phyloP scores from a whole-genome alignment of 2,888 invertebrate species.

The Himalopsyche japonica region DNA sequence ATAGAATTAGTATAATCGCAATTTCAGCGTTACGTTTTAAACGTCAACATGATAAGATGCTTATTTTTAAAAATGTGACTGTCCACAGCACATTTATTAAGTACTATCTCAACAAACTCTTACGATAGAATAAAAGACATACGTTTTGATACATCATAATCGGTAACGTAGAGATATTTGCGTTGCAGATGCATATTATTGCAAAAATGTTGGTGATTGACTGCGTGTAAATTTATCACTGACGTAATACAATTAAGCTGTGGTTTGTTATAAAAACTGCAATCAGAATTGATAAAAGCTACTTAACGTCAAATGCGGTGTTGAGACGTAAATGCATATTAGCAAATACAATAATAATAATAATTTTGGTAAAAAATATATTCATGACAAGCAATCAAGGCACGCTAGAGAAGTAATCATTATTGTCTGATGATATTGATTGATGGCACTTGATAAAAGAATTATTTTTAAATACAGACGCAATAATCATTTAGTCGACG shows the following conservation, averaged over 20 bases:
- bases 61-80: too few relatives aligned
- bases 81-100: too few relatives aligned
- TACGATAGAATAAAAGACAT: neutral
- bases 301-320: neutral
- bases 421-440: neutral
- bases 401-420: neutral
- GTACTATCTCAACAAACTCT: too few relatives aligned
- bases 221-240: neutral
- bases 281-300: neutral
- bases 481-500: too few relatives aligned
- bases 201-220: neutral
- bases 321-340: neutral
- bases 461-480: too few relatives aligned
- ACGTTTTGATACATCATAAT: neutral
- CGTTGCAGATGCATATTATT: neutral
- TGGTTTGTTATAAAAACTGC: neutral
- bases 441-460: neutral
- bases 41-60: too few relatives aligned
- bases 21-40: too few relatives aligned
- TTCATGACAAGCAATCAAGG: too few relatives aligned
- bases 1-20: too few relatives aligned
- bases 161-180: neutral
- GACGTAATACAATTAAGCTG: neutral
- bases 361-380: too few relatives aligned
- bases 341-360: neutral